Evolutionary conservation across 2,113 vertebrate species (phyloP).

Genomic region (Aegotheles bennettii): DNA sequence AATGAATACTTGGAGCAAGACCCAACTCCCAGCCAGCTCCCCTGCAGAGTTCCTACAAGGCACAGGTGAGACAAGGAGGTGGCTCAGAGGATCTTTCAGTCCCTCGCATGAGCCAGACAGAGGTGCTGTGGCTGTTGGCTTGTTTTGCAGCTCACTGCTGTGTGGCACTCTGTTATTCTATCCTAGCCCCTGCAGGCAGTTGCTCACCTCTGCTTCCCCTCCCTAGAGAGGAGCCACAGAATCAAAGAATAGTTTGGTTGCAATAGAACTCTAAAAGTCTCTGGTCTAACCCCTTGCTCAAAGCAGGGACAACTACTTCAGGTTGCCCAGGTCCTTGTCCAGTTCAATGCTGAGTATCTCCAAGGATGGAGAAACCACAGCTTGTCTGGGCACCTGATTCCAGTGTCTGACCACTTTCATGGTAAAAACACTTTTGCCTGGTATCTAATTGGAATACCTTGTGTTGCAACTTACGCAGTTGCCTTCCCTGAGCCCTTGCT

Average conservation of each 20-base stretch:
- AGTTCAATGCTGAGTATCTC: not conserved
- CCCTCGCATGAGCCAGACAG: not conserved
- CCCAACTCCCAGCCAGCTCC: constrained; percentile 75
- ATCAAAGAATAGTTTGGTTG: not conserved
- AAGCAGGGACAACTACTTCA: not conserved
- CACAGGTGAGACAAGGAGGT: constrained; percentile 76
- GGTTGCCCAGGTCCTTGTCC: not conserved
- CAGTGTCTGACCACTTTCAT: not conserved
- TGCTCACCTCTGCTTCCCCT: not conserved
- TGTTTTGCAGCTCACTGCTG: not conserved
- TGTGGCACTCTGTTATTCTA: fast-evolving
- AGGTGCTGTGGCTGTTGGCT: not conserved
- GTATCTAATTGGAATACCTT: not conserved
- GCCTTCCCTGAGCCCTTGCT: not conserved
- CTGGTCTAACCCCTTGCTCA: not conserved
- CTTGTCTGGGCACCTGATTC: not conserved
- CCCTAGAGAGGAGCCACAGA: not conserved
- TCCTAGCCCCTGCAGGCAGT: not conserved
- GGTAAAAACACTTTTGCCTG: not conserved
- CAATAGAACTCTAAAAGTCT: not conserved
- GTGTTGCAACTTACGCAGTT: not conserved
- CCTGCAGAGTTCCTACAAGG: constrained; percentile 73
- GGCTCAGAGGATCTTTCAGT: not conserved
- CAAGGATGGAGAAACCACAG: not conserved
- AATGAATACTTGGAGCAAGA: constrained; percentile 78